Evolutionary conservation across 1,140 invertebrate species (phyloP), one percentile per base, ranked within the genome.

Genomic region (Campoletis sonorensis): DNA sequence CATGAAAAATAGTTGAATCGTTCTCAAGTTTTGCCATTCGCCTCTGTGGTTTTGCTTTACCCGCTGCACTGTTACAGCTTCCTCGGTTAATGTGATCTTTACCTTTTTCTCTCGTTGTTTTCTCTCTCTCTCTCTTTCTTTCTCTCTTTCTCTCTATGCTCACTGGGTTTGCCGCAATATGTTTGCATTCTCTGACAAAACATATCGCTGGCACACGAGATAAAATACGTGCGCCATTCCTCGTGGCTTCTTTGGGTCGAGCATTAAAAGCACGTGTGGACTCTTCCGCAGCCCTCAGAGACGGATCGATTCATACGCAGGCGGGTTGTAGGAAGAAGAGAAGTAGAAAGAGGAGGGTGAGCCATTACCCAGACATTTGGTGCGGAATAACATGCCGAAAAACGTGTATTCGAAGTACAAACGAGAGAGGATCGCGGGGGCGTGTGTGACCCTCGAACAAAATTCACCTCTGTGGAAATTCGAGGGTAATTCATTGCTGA

Each of bases 101-200:
- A 45, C 13, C 40, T 45, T 11, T 45, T 13, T 8, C 11, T 45
- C 40, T 8, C 40, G 1, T 13, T 45, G 1, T 45, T 11, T 45
- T 45, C 40, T 45, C 40, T 45, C 7, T 45, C 40, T 45, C 40
- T 45, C 40, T 45, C 40, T 13, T 10, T 13, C 40, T 45, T 11
- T 33, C 30, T 33, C 30, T 33, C 30, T 45, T 11, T 45, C 40
- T 11, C 11, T 13, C 40, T 45, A 5, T 23, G 1, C 61, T 15
- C 7, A 5, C 61, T 10, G 23, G 1, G 23, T 2, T 67, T 67
- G 13, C 30, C 71, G 40, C 71, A 73, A 73, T 73, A 40, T 73
- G 71, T 49, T 73, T 49, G 40, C 71, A 73, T 73, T 67, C 18
- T 73, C 71, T 26, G 71, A 49, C 71, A 73, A 73, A 73, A 73